phyloP scores from a whole-genome alignment of 2,113 vertebrate genomes.

The Muntiacus muntjak region DNA sequence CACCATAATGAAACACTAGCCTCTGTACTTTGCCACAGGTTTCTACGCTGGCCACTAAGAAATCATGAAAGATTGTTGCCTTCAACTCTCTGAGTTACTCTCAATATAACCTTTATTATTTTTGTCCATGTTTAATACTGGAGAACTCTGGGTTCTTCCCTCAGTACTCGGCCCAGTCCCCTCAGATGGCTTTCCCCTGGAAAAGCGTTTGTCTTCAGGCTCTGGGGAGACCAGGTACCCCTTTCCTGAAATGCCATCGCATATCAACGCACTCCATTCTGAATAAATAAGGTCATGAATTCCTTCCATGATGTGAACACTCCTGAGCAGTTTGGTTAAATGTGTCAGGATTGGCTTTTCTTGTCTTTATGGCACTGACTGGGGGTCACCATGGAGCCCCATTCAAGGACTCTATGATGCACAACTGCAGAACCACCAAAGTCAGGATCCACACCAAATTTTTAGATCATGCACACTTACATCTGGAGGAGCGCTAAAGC shows the following conservation, averaged over 20 bases:
- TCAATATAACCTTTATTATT: not conserved
- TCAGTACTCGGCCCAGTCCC: not conserved
- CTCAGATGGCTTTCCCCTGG: not conserved
- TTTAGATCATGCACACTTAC: not conserved
- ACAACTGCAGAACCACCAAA: not conserved
- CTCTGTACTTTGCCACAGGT: not conserved
- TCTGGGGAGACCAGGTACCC: not conserved
- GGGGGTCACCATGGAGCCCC: not conserved
- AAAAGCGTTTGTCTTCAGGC: not conserved
- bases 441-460: rapidly evolving
- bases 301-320: not conserved
- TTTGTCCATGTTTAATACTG: not conserved
- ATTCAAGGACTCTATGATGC: too few relatives aligned
- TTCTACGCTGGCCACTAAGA: not conserved
- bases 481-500: not conserved
- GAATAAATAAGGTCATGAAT: not conserved
- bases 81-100: not conserved
- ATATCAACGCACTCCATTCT: not conserved
- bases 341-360: not conserved
- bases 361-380: not conserved
- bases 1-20: not conserved
- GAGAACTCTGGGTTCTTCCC: not conserved
- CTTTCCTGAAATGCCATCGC: not conserved
- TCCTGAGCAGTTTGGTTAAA: not conserved
- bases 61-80: not conserved